These are phyloP conservation scores for Albula glossodonta DNA, from an alignment of 2,113 vertebrate species.

Conservation along the genomic window DNA sequence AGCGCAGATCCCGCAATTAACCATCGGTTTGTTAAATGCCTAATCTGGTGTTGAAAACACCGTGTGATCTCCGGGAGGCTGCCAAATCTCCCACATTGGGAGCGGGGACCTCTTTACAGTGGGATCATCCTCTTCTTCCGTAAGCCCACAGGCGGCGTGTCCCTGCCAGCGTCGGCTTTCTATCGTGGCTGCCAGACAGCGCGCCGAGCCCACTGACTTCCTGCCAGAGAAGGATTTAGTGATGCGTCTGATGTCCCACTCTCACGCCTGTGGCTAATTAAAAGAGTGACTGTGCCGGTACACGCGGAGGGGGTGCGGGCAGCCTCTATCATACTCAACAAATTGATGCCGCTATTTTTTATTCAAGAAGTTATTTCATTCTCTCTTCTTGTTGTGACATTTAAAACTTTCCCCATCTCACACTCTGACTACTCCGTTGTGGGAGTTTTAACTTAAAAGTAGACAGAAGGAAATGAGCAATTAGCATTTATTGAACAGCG, in stretches of 20 bases:
- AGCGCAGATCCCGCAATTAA: conserved; percentile 30
- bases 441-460: background rate
- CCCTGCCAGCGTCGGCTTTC: conserved; percentile 67
- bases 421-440: background rate
- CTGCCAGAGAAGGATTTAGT: conserved; percentile 73
- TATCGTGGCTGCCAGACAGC: conserved; percentile 73
- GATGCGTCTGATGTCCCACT: conserved; percentile 73
- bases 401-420: conserved; percentile 17
- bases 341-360: conserved; percentile 73
- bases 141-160: conserved; percentile 65
- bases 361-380: conserved; percentile 57
- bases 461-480: background rate
- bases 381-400: background rate
- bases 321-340: conserved; percentile 49
- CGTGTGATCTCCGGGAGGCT: conserved; percentile 49
- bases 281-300: conserved; percentile 72
- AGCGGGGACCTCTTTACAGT: conserved; percentile 61
- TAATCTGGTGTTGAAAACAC: conserved; percentile 69
- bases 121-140: conserved; percentile 71
- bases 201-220: conserved; percentile 52
- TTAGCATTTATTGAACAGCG: conserved; percentile 3
- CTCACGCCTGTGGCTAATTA: conserved; percentile 75
- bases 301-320: conserved; percentile 47
- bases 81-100: conserved; percentile 61
- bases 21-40: conserved; percentile 24